Percentiles rank a stretch among this genome's conserved stretches.
Conservation (phyloP, 2,797 vertebrate genomes). For the Hypotaenidia philippensis region DNA sequence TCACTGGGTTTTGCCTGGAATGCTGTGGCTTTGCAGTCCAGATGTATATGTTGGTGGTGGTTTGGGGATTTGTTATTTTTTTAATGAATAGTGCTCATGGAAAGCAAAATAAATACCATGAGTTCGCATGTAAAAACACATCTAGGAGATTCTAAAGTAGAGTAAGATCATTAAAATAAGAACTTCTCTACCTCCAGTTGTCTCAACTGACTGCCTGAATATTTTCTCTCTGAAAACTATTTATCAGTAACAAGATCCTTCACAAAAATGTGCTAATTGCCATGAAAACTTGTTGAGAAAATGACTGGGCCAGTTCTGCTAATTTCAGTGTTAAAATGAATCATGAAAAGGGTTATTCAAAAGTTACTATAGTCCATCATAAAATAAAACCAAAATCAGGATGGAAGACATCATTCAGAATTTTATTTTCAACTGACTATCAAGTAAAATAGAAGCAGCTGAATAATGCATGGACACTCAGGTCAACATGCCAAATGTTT, state of each 20-base stretch:
- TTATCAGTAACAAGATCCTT: neutral
- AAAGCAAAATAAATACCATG: constrained; percentile 31
- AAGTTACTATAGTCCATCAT: neutral
- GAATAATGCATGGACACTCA: neutral
- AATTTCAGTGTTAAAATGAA: neutral
- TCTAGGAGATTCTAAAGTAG: neutral
- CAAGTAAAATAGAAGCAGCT: neutral
- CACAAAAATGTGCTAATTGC: neutral
- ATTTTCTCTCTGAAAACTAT: neutral
- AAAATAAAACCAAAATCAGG: neutral
- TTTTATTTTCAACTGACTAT: neutral
- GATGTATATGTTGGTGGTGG: constrained; percentile 1
- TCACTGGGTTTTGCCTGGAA: constrained; percentile 14
- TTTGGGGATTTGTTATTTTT: neutral
- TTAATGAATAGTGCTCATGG: neutral
- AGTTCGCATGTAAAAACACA: neutral
- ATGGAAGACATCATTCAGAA: neutral
- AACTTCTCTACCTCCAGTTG: neutral
- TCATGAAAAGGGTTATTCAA: neutral
- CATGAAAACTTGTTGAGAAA: neutral
- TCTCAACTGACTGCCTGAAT: neutral
- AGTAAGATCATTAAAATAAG: neutral
- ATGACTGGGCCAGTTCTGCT: neutral
- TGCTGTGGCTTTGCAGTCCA: constrained; percentile 67
- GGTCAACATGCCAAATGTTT: accelerated